These are phyloP conservation scores for Cephus rjabovi DNA, from an alignment of 2,888 invertebrate species.

Conservation along the genomic window DNA sequence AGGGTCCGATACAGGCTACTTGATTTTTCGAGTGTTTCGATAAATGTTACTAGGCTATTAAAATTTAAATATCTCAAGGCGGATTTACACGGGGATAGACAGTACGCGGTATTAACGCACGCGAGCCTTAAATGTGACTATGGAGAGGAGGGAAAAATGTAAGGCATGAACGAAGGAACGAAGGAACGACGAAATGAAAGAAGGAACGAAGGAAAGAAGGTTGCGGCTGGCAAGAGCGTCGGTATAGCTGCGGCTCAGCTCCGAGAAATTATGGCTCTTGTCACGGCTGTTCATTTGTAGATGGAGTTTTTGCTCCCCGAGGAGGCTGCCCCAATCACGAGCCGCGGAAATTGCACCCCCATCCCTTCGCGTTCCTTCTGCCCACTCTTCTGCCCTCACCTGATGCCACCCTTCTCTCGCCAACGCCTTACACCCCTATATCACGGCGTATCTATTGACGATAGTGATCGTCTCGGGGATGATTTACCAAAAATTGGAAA, in stretches of 20 bases:
- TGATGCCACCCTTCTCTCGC: conserved; percentile 30
- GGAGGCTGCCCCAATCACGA: conserved; percentile 76
- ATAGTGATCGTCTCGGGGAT: conserved; percentile 19
- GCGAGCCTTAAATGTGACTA: neutral
- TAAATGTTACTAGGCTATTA: neutral
- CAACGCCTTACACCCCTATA: conserved; percentile 45
- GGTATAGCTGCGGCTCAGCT: conserved; percentile 57
- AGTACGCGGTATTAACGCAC: neutral
- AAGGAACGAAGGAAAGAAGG: conserved; percentile 43
- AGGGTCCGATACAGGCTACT: neutral
- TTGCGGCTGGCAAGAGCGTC: conserved; percentile 51
- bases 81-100: neutral
- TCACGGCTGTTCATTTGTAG: conserved; percentile 80
- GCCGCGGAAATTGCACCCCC: conserved; percentile 75
- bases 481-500: conserved; percentile 49
- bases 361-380: conserved; percentile 45
- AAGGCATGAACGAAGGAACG: neutral
- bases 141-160: neutral
- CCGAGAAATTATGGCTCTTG: conserved; percentile 77
- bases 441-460: conserved; percentile 44
- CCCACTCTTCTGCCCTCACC: conserved; percentile 33
- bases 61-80: neutral
- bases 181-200: neutral
- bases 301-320: conserved; percentile 77
- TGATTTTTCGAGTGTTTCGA: neutral